Evolutionary conservation across 2,113 vertebrate species (phyloP), one percentile per base, ranked within the genome.

Genomic region (Bubo bubo): DNA sequence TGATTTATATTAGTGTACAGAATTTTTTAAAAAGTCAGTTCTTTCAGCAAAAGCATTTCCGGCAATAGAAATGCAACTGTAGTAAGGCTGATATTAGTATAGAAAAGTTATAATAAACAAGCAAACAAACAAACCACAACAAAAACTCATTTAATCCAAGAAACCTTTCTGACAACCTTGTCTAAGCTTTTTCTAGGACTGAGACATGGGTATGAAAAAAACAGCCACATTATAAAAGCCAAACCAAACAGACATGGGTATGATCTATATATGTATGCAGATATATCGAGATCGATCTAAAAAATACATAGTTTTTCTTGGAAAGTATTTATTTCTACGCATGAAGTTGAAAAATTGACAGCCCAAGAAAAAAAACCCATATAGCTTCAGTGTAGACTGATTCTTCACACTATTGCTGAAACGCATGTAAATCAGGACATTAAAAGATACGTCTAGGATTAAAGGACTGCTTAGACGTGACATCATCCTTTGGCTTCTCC

Each of bases 401-500:
- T 91, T 79, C 55, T 79, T 90, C 85, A 86, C 41, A 43, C 32
- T 72, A 22, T 0, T 60, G 55, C 81, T 88, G 49, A 75, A 86
- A 64, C 22, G 45, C 34, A 59, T 34, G 79, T 77, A 93, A 93
- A 88, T 77, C 34, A 83, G 63, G 63, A 60, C 47, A 76, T 47
- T 80, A 88, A 74, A 70, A 83, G 43, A 67, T 55, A 37, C 30
- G 64, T 50, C 41, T 47, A 56, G 53, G 81, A 91, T 81, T 71
- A 88, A 79, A 88, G 55, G 63, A n/a, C 45, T 67, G 24, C 86
- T 90, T 35, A 92, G 88, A 93, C 82, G 77, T 95, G 67, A 92
- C 82, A 77, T 97, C 95, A 97, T 79, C 79, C 52, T 49, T 80
- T 75, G 86, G 92, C 64, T 95, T 86, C 90, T 88, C 82, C 86